These are phyloP conservation scores for Scatophagus argus DNA, from an alignment of 2,113 vertebrate genomes.

Conservation along the genomic window DNA sequence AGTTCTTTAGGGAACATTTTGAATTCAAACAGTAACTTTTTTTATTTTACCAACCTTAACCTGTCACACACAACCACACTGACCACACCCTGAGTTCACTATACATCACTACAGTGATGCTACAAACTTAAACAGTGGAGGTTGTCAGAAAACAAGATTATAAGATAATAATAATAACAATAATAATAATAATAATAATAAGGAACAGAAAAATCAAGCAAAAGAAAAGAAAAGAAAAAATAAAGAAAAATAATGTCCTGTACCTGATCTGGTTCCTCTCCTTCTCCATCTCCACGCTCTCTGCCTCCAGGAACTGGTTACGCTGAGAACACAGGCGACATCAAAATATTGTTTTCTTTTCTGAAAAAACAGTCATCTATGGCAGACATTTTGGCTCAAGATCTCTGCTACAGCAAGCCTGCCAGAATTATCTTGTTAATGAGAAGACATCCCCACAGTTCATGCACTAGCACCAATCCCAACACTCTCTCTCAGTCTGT, in stretches of 20 bases:
- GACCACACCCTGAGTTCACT: background rate
- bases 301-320: slow-evolving; percentile 86
- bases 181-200: no score
- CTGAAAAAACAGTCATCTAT: background rate
- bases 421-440: background rate
- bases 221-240: background rate
- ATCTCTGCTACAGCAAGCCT: background rate
- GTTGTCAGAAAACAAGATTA: no score
- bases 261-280: slow-evolving; percentile 85
- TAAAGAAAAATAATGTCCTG: background rate
- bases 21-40: background rate
- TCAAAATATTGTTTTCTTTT: background rate
- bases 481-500: background rate
- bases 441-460: background rate
- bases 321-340: slow-evolving; percentile 69
- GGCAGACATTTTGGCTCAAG: background rate
- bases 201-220: background rate
- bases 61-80: background rate
- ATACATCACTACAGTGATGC: background rate
- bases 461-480: background rate
- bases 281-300: slow-evolving; percentile 85
- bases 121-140: background rate
- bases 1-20: no score
- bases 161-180: no score
- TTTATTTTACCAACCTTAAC: no score